A percentile compares a stretch with the other conserved stretches of the same genome.
Conservation (phyloP, 2,113 vertebrate species). For the Neotragus moschatus region DNA sequence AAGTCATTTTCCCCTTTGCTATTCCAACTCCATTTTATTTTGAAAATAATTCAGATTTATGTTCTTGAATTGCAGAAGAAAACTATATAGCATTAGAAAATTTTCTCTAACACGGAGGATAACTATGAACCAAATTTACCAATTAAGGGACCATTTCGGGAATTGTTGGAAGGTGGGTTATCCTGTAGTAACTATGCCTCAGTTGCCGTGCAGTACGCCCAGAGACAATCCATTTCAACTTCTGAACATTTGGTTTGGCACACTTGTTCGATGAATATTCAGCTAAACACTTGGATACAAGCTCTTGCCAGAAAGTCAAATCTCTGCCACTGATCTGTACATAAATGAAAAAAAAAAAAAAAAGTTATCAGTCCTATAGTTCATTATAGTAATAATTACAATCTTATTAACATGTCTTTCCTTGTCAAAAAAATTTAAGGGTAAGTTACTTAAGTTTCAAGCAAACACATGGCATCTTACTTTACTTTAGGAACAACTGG, state of each 20-base stretch:
- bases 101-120: not conserved
- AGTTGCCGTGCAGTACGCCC: slow-evolving; percentile 93
- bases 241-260: slow-evolving; percentile 91
- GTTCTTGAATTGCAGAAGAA: not conserved
- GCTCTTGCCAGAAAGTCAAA: slow-evolving; percentile 88
- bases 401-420: not conserved
- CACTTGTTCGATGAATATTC: slow-evolving; percentile 93
- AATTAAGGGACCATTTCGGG: slow-evolving; percentile 87
- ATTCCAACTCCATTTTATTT: not conserved
- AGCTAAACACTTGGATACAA: slow-evolving; percentile 92
- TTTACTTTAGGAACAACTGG: not conserved
- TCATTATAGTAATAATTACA: not conserved
- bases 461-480: not conserved
- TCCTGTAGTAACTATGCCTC: slow-evolving; percentile 95
- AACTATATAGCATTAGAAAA: not conserved
- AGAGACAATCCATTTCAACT: slow-evolving; percentile 96
- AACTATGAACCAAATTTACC: slow-evolving; percentile 46
- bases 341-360: not conserved
- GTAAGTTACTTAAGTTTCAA: slow-evolving; percentile 4
- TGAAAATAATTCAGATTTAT: slow-evolving; percentile 9
- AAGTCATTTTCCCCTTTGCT: not conserved
- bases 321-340: slow-evolving; percentile 89
- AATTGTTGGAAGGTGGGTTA: slow-evolving; percentile 95
- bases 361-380: not conserved
- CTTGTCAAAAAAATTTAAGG: not conserved